These are phyloP conservation scores for Drosophila hamatofila DNA, from an alignment of 2,888 invertebrate genomes.

Conservation along the genomic window DNA sequence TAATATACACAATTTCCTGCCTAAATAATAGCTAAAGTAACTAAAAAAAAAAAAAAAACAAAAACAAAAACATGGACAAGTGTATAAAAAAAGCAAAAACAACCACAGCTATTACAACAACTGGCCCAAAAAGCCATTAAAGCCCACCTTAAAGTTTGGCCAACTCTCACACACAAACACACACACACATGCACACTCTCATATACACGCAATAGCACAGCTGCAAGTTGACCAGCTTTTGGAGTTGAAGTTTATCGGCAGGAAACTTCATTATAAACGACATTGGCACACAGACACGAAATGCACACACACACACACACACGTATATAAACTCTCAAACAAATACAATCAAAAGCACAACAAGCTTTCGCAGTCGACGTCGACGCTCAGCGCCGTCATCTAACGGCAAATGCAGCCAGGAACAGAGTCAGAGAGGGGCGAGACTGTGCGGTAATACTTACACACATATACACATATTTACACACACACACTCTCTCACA, in stretches of 20 bases:
- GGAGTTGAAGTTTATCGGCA: slow-evolving; percentile 75
- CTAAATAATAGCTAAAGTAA: slow-evolving; percentile 24
- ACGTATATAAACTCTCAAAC: slow-evolving; percentile 2
- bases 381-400: slow-evolving; percentile 10
- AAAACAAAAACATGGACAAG: slow-evolving; percentile 31
- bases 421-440: slow-evolving; percentile 37
- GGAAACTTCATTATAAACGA: slow-evolving; percentile 80
- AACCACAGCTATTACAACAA: slow-evolving; percentile 21
- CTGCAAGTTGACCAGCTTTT: slow-evolving; percentile 44
- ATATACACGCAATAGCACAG: slow-evolving; percentile 4
- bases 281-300: slow-evolving; percentile 68
- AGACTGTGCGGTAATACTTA: slow-evolving; percentile 55
- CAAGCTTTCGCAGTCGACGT: slow-evolving; percentile 33
- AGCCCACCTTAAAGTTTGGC: slow-evolving; percentile 63
- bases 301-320: slow-evolving; percentile 25
- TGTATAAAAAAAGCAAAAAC: slow-evolving; percentile 29
- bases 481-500: neutral
- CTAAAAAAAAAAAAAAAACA: slow-evolving; percentile 16
- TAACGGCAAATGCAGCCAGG: slow-evolving; percentile 57
- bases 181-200: neutral
- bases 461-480: neutral
- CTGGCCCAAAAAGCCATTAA: slow-evolving; percentile 50
- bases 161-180: slow-evolving; percentile 27
- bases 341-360: slow-evolving; percentile 8
- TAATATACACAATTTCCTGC: slow-evolving; percentile 45